These are phyloP conservation scores for Perizoma flavofasciatum DNA, from an alignment of 2,888 invertebrate genomes.

Conservation along the genomic window DNA sequence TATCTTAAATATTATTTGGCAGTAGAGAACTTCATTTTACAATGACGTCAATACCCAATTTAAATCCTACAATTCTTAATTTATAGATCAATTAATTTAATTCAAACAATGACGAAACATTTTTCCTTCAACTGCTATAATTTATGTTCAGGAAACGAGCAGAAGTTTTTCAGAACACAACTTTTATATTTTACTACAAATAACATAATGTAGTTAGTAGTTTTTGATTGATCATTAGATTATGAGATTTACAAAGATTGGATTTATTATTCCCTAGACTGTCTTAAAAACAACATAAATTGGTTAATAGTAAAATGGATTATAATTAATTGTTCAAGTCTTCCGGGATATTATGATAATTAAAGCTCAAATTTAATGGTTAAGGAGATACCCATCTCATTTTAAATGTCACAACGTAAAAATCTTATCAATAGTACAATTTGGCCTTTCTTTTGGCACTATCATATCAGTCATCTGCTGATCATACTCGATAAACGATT, in stretches of 20 bases:
- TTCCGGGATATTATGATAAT: constrained; percentile 77
- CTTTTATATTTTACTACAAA: constrained; percentile 30
- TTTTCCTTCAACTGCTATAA: constrained; percentile 56
- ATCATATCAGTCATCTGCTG: constrained; percentile 51
- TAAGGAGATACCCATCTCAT: constrained; percentile 60
- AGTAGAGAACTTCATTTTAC: constrained; percentile 75
- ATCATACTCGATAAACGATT: constrained; percentile 53
- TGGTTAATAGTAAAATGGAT: constrained; percentile 51
- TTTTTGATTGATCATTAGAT: not conserved
- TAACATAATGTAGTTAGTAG: constrained; percentile 26
- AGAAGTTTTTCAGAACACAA: constrained; percentile 22
- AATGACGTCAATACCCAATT: constrained; percentile 62
- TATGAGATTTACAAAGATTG: constrained; percentile 45
- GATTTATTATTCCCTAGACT: constrained; percentile 53
- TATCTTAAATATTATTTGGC: constrained; percentile 77
- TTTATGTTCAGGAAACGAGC: constrained; percentile 35
- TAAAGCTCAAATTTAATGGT: constrained; percentile 81
- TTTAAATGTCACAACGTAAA: constrained; percentile 62
- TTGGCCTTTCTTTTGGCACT: constrained; percentile 64
- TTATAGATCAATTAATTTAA: constrained; percentile 63
- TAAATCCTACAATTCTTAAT: constrained; percentile 62
- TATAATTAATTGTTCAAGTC: constrained; percentile 57
- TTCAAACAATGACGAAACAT: constrained; percentile 70
- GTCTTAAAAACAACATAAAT: constrained; percentile 44
- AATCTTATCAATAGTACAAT: constrained; percentile 61